Conservation (phyloP, 2,888 invertebrate species). For the Tortricodes alternella region DNA sequence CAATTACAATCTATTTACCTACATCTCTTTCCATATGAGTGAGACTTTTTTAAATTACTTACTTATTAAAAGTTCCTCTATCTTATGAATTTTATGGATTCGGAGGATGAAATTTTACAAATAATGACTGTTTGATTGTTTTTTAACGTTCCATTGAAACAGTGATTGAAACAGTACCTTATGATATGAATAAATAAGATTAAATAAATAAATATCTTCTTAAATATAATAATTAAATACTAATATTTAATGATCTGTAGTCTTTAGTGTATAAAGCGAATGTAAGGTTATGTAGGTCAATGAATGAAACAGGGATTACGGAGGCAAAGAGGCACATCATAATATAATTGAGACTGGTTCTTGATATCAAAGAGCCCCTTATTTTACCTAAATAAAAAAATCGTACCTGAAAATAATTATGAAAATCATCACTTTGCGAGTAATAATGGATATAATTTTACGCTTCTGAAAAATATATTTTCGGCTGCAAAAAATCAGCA, state of each 20-base stretch:
- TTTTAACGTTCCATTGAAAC: background rate
- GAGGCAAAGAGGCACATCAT: background rate
- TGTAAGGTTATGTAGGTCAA: slow-evolving; percentile 8
- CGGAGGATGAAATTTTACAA: background rate
- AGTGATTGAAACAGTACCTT: slow-evolving; percentile 4
- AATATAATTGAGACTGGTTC: no score
- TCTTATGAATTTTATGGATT: slow-evolving; percentile 3
- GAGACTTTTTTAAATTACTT: slow-evolving; percentile 2
- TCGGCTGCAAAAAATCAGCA: no score
- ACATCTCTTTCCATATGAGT: background rate
- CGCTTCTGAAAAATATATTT: no score
- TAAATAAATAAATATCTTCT: background rate
- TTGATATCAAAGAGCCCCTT: no score
- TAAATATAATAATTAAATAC: background rate
- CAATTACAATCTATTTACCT: background rate
- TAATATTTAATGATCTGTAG: background rate
- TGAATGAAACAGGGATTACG: slow-evolving; percentile 20
- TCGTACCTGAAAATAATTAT: no score
- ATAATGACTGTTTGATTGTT: background rate
- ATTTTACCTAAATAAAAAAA: background rate
- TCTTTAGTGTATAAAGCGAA: background rate
- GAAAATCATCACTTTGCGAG: no score
- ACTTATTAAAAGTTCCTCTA: background rate
- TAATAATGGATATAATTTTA: no score
- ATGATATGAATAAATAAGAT: background rate